Conservation (phyloP, 2,888 invertebrate species). For the Balanococcus diminutus region DNA sequence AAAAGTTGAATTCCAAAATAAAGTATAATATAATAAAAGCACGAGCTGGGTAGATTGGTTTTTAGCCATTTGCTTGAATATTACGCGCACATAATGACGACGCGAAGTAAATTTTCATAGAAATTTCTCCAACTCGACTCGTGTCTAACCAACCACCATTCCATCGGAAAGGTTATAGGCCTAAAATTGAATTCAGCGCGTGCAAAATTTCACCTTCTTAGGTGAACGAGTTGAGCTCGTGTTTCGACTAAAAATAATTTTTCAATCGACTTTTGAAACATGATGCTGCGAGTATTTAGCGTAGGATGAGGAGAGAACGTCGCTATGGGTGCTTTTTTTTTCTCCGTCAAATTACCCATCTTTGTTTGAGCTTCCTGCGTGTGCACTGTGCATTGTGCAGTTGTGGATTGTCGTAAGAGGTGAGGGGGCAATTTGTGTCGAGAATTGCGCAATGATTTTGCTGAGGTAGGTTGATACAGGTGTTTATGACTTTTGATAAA, state of each 20-base stretch:
- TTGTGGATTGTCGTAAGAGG: neutral
- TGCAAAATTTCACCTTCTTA: neutral
- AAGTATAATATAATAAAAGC: slow-evolving; percentile 7
- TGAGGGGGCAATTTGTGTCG: too few species aligned
- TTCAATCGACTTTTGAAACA: neutral
- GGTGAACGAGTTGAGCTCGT: neutral
- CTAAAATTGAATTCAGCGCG: neutral
- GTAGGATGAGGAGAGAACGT: neutral
- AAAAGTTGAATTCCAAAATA: slow-evolving; percentile 3
- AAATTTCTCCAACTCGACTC: neutral
- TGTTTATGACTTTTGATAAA: slow-evolving; percentile 22
- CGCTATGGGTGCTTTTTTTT: neutral
- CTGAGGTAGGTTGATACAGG: neutral
- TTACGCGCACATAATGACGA: neutral
- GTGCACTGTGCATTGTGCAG: neutral
- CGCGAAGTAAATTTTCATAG: neutral
- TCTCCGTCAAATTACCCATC: neutral
- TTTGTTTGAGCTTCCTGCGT: neutral
- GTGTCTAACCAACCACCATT: neutral
- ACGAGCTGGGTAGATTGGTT: slow-evolving; percentile 1
- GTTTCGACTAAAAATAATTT: neutral
- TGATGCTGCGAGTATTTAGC: neutral
- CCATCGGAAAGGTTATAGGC: slow-evolving; percentile 18
- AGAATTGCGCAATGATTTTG: too few species aligned
- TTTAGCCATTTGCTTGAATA: neutral